These are phyloP conservation scores for Dugesia japonica DNA, from an alignment of 2,888 invertebrate genomes.

Conservation along the genomic window DNA sequence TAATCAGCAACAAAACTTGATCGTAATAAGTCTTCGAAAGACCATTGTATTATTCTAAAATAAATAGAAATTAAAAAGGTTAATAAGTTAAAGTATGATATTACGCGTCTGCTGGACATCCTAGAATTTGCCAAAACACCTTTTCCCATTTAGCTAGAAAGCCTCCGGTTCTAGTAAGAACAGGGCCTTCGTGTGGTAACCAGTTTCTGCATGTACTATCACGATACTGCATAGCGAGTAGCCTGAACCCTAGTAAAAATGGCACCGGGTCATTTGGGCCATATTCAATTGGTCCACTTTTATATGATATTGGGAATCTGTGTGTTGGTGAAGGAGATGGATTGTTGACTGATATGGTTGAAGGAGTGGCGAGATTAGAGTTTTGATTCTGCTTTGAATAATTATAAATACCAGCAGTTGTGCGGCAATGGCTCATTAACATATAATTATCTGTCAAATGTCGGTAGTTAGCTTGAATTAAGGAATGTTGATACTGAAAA, in stretches of 20 bases:
- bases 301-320: conserved; percentile 8
- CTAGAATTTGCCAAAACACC: background rate
- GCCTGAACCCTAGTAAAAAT: background rate
- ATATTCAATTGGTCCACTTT: conserved; percentile 13
- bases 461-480: background rate
- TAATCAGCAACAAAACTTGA: background rate
- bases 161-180: background rate
- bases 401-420: background rate
- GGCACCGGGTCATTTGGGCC: background rate
- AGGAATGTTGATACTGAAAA: conserved; percentile 9
- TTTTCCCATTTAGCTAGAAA: conserved; percentile 7
- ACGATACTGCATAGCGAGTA: background rate
- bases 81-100: background rate
- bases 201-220: background rate
- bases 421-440: background rate
- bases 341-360: conserved; percentile 1
- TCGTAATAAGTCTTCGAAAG: background rate
- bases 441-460: conserved; percentile 3
- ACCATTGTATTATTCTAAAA: conserved; percentile 1
- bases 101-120: background rate
- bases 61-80: too few species aligned
- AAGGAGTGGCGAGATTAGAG: background rate
- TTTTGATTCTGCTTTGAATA: background rate
- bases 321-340: background rate
- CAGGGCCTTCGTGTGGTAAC: background rate